Evolutionary conservation across 1,140 invertebrate genomes (phyloP), one percentile per base, ranked within the genome.

Genomic region (Brachionus rotundiformis): DNA sequence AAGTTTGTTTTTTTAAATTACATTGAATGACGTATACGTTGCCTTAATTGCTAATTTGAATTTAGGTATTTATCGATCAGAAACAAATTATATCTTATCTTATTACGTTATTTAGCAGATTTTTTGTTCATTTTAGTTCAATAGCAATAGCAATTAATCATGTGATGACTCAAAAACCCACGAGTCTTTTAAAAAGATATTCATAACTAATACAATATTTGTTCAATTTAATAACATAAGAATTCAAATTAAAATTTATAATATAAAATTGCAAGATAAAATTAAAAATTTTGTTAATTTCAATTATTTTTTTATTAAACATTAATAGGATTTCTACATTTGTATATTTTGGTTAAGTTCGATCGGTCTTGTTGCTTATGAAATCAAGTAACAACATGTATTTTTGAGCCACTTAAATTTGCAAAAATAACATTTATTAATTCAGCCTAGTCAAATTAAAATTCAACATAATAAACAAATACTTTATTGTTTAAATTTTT

Each of bases 401-500:
- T 16, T 49, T 7, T 54, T 19, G 8, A 54, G 19, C 4, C 47
- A 25, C 47, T 54, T 54, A 54, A n/a, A 54, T 54, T 54, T 54
- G 47, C 8, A 54, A 54, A 8, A 54, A 54, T 54, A 54, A 54
- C 47, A 54, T 54, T 54, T 19, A 54, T 54, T 54, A 54, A 54
- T 54, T 54, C 8, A 19, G 47, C 47, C 47, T 19, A 54, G n/a
- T 54, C 47, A 54, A 54, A 19, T 23, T 54, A 54, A 54, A 54
- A 54, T 54, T 54, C 19, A 54, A 54, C 47, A 25, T 16, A 54
- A 54, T 54, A 54, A 54, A 54, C 47, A 54, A 54, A 54, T 54
- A 19, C 47, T 54, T 54, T 54, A 54, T 54, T 54, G 47, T 54
- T 54, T 54, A 54, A 54, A 23, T 54, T 54, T 54, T 54, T 54